A percentile compares a stretch with the other conserved stretches of the same genome.
These are phyloP conservation scores for Hylaeus volcanicus DNA, from an alignment of 1,140 invertebrate species.

Conservation along the genomic window DNA sequence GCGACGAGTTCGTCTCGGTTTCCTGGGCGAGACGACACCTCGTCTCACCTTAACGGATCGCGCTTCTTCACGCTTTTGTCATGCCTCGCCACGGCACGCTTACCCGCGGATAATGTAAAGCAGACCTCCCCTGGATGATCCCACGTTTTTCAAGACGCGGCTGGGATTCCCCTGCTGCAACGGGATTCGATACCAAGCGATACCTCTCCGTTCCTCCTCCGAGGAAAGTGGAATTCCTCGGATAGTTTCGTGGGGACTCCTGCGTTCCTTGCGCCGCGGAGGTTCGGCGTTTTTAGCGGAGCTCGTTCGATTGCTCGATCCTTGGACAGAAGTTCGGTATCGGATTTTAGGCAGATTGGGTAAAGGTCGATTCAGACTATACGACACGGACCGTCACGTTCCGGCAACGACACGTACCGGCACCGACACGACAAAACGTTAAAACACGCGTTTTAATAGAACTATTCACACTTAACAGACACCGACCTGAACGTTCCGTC, in stretches of 20 bases:
- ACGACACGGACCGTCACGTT: too few species aligned
- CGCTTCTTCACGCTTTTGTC: constrained; percentile 61
- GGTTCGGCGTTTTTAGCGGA: not conserved
- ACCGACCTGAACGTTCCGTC: too few species aligned
- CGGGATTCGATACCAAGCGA: not conserved
- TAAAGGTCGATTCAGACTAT: too few species aligned
- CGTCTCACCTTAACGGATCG: constrained; percentile 65
- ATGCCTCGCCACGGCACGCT: constrained; percentile 48
- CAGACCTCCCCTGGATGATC: constrained; percentile 29
- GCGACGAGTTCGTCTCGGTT: constrained; percentile 26
- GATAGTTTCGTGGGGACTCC: not conserved
- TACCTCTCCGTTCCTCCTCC: too few species aligned
- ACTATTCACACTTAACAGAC: too few species aligned
- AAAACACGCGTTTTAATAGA: too few species aligned
- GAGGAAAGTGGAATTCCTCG: not conserved
- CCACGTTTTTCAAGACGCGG: constrained; percentile 44
- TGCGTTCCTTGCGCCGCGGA: not conserved
- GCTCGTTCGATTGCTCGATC: not conserved
- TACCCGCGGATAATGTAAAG: constrained; percentile 54
- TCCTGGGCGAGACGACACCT: constrained; percentile 51
- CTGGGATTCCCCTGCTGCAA: constrained; percentile 1
- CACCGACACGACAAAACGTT: too few species aligned
- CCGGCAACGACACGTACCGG: too few species aligned
- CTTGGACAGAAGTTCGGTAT: too few species aligned
- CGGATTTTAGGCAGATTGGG: too few species aligned